phyloP scores from a whole-genome alignment of 2,797 vertebrate genomes.

The Setipinna tenuifilis region DNA sequence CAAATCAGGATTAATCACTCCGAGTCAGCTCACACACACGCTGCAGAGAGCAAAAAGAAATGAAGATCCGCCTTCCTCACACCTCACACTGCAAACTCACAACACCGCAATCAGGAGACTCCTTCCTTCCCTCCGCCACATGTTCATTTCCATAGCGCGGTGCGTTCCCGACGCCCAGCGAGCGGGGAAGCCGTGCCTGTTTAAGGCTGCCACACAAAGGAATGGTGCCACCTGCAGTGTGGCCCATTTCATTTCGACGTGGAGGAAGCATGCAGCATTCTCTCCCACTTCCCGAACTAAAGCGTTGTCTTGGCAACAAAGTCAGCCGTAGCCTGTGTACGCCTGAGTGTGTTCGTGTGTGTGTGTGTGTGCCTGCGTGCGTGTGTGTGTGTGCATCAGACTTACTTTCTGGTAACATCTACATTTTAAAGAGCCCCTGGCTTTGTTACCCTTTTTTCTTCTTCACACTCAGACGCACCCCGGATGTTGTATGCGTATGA shows the following conservation, averaged over 20 bases:
- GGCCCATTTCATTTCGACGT: conserved; percentile 29
- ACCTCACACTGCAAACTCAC: not conserved
- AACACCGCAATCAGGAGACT: not conserved
- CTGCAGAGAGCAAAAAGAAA: not conserved
- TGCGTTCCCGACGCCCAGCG: not conserved
- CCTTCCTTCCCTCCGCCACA: not conserved
- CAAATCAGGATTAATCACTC: conserved; percentile 21
- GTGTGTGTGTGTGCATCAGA: not conserved
- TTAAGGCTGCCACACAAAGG: conserved; percentile 20
- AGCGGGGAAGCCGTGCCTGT: not conserved
- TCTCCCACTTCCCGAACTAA: conserved; percentile 33
- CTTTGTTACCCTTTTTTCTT: too few relatives aligned
- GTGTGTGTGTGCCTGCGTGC: not conserved
- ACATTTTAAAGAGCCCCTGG: not conserved
- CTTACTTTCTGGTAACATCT: not conserved
- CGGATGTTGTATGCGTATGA: too few relatives aligned
- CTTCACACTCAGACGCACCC: too few relatives aligned
- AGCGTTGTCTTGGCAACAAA: conserved; percentile 49
- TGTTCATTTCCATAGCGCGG: not conserved
- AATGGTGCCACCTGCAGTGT: conserved; percentile 27
- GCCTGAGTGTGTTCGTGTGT: not conserved
- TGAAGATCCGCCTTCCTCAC: not conserved
- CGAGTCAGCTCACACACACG: not conserved
- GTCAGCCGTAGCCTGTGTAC: not conserved
- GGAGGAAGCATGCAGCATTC: conserved; percentile 27